Percentiles rank a stretch among this genome's conserved stretches.
Conservation (phyloP, 53 echinoderm and acorn worm species). For the Mesocentrotus franciscanus region DNA sequence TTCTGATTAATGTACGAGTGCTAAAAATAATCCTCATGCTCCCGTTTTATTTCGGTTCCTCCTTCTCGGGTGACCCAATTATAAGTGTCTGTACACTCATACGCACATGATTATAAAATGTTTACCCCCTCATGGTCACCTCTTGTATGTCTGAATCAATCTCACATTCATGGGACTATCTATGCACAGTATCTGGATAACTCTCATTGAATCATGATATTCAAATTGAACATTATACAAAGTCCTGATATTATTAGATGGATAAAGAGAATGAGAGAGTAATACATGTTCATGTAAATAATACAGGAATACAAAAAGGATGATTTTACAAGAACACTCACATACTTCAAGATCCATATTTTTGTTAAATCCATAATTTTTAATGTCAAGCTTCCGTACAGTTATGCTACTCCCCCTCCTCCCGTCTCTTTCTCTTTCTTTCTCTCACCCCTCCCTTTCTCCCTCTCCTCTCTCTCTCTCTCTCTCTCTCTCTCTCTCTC, state of each 20-base stretch:
- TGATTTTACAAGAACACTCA: background rate
- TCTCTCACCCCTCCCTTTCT: background rate
- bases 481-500: background rate
- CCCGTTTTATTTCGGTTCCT: background rate
- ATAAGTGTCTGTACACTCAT: conserved; percentile 35
- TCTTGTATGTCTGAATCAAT: background rate
- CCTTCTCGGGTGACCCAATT: conserved; percentile 28
- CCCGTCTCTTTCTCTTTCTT: background rate
- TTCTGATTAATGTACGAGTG: background rate
- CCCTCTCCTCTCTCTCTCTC: background rate
- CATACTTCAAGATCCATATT: background rate
- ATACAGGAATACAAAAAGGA: background rate
- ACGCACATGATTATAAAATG: conserved; percentile 8
- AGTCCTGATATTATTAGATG: background rate
- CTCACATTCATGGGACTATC: background rate
- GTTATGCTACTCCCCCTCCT: background rate
- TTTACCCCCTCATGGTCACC: background rate
- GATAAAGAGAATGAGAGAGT: background rate
- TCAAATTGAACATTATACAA: background rate
- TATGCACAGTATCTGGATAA: background rate
- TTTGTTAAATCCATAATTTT: background rate
- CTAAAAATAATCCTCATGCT: conserved; percentile 38
- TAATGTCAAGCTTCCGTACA: background rate
- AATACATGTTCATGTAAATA: no score
- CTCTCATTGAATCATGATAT: background rate